Conservation (phyloP, 2,113 vertebrate genomes). For the Acrocephalus kingi region DNA sequence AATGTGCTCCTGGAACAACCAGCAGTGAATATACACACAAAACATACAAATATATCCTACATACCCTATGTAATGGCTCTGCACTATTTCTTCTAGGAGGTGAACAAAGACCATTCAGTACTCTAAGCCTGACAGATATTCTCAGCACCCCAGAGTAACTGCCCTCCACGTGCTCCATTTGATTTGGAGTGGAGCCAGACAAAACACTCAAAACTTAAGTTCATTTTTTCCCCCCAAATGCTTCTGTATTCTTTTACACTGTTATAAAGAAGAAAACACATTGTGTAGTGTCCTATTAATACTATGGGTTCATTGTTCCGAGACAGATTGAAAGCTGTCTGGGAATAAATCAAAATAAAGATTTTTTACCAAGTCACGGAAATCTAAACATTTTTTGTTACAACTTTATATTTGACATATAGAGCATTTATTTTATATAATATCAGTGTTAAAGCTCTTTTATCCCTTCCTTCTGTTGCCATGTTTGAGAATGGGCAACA, state of each 20-base stretch:
- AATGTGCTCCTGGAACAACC: background rate
- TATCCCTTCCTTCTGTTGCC: background rate
- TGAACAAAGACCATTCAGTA: slow-evolving; percentile 63
- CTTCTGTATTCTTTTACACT: slow-evolving; percentile 25
- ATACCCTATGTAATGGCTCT: background rate
- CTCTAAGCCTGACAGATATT: slow-evolving; percentile 41
- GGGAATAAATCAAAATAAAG: slow-evolving; percentile 23
- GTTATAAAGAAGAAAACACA: background rate
- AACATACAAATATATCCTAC: background rate
- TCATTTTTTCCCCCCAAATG: background rate
- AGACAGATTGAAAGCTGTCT: slow-evolving; percentile 14
- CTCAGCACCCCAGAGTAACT: slow-evolving; percentile 4
- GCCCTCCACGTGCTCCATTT: slow-evolving; percentile 33
- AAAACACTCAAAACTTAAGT: slow-evolving; percentile 46
- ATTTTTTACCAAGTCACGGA: background rate
- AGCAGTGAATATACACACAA: background rate
- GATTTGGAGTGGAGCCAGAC: slow-evolving; percentile 65
- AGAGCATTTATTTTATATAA: background rate
- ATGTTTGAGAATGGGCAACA: background rate
- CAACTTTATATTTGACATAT: background rate
- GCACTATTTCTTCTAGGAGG: slow-evolving; percentile 2
- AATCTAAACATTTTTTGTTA: slow-evolving; percentile 42
- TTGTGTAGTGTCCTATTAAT: background rate
- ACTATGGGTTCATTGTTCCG: slow-evolving; percentile 36
- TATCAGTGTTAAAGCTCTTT: background rate